Conservation (phyloP, 2,113 vertebrate species). For the Hippocampus comes region DNA sequence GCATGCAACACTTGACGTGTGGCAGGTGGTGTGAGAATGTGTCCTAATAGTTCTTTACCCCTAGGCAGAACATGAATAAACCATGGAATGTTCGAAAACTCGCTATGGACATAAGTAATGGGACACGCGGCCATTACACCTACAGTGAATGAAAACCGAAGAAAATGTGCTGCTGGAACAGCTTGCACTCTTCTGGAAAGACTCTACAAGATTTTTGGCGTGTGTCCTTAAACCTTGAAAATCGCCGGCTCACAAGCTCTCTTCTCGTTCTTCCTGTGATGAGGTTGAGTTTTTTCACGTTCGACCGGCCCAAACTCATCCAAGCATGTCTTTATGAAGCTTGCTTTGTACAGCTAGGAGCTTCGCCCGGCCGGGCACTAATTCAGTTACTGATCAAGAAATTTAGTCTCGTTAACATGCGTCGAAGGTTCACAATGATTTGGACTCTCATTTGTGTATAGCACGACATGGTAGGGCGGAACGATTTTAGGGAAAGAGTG, state of each 20-base stretch:
- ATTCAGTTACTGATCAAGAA: too few relatives aligned
- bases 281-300: too few relatives aligned
- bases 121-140: background rate
- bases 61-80: slow-evolving; percentile 60
- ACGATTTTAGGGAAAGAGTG: too few relatives aligned
- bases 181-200: background rate
- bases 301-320: too few relatives aligned
- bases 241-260: background rate
- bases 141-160: background rate
- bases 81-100: slow-evolving; percentile 30
- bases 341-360: too few relatives aligned
- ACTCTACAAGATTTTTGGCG: background rate
- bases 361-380: too few relatives aligned
- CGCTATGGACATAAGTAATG: slow-evolving; percentile 19
- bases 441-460: too few relatives aligned
- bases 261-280: too few relatives aligned
- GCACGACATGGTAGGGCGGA: too few relatives aligned
- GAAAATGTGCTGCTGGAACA: background rate
- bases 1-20: slow-evolving; percentile 40
- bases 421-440: too few relatives aligned
- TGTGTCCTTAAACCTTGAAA: background rate
- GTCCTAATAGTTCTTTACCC: slow-evolving; percentile 40
- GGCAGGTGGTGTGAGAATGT: slow-evolving; percentile 49
- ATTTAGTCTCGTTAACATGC: too few relatives aligned
- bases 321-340: too few relatives aligned